Conservation (phyloP, 2,797 vertebrate genomes). For the Danio choprae region DNA sequence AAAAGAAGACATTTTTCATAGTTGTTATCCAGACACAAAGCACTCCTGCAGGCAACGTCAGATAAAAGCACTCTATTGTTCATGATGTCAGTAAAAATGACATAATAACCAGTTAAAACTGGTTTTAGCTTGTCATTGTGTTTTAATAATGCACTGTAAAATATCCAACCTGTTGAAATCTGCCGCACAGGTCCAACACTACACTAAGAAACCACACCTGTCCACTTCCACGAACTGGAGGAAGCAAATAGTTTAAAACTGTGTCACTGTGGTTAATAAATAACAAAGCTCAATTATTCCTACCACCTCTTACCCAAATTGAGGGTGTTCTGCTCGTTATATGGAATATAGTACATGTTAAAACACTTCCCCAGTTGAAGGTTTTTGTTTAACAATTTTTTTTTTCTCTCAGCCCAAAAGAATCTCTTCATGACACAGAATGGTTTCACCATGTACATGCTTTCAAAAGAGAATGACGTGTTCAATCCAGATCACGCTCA, state of each 20-base stretch:
- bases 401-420: slow-evolving; percentile 72
- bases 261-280: background rate
- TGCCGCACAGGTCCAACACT: background rate
- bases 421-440: slow-evolving; percentile 90
- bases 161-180: background rate
- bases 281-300: background rate
- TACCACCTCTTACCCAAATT: background rate
- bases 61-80: background rate
- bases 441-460: slow-evolving; percentile 95
- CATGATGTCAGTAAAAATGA: background rate
- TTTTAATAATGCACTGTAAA: background rate
- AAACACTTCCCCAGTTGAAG: background rate
- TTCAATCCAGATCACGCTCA: slow-evolving; percentile 82
- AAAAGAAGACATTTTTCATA: background rate
- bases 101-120: background rate
- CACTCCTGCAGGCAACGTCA: background rate
- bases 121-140: background rate
- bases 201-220: background rate
- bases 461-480: slow-evolving; percentile 87
- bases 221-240: background rate
- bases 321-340: background rate
- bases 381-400: background rate
- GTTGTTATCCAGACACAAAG: background rate
- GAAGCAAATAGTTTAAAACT: background rate
- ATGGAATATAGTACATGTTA: background rate